Percentiles rank a stretch among this genome's conserved stretches.
Evolutionary conservation across 2,113 vertebrate species (phyloP).

Genomic region (Entomyzon cyanotis): DNA sequence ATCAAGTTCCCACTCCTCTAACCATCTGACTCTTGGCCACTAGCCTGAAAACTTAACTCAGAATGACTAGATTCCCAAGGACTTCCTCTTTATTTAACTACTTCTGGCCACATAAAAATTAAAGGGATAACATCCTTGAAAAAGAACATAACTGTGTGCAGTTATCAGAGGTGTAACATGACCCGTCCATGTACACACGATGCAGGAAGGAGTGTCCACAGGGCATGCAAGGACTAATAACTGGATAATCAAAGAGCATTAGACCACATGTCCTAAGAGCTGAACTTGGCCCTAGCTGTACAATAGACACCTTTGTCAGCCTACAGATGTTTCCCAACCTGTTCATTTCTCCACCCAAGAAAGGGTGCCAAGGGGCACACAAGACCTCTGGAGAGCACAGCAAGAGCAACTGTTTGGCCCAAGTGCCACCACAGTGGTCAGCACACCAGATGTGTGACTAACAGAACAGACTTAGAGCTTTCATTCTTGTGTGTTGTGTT

Average conservation of each 20-base stretch:
- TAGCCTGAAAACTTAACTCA: not conserved
- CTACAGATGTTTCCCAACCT: not conserved
- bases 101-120: not conserved
- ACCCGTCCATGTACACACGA: accelerated
- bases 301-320: not conserved
- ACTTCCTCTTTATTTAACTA: not conserved
- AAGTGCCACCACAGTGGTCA: not conserved
- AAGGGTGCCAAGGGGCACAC: not conserved
- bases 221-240: not conserved
- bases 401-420: accelerated
- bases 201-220: not conserved
- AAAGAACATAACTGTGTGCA: accelerated
- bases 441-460: accelerated
- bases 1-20: not conserved
- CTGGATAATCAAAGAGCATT: not conserved
- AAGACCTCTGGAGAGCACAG: not conserved
- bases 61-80: not conserved
- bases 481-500: accelerated
- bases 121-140: not conserved
- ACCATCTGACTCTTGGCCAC: not conserved
- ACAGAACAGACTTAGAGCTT: not conserved
- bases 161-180: accelerated
- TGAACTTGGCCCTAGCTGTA: not conserved
- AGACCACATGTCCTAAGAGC: accelerated
- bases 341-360: accelerated